Evolutionary conservation across 2,797 vertebrate genomes (phyloP).

Genomic region (Alcedo quadribrachys): DNA sequence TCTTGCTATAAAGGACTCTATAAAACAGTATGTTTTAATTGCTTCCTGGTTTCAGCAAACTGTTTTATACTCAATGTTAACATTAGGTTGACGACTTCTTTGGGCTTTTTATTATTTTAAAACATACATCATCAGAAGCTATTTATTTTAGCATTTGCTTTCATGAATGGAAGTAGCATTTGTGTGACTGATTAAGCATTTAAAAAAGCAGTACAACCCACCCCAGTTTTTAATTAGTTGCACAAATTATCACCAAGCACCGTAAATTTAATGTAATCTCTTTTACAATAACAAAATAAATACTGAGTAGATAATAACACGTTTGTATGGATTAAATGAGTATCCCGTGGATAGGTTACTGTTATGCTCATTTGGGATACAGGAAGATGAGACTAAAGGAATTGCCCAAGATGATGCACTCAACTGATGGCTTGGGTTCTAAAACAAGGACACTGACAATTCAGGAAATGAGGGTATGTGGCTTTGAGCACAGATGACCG

Average conservation of each 20-base stretch:
- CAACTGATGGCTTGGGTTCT: background rate
- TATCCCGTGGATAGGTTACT: slow-evolving; percentile 34
- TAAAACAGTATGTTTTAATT: slow-evolving; percentile 74
- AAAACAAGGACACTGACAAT: background rate
- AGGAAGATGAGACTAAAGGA: slow-evolving; percentile 1
- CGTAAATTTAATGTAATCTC: slow-evolving; percentile 32
- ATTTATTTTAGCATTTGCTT: slow-evolving; percentile 55
- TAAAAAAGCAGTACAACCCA: slow-evolving; percentile 45
- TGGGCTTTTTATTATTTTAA: slow-evolving; percentile 68
- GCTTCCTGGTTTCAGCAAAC: slow-evolving; percentile 66
- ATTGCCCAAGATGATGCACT: background rate
- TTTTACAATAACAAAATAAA: slow-evolving; percentile 44
- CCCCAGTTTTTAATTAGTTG: slow-evolving; percentile 66
- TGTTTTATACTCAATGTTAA: slow-evolving; percentile 67
- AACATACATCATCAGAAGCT: slow-evolving; percentile 64
- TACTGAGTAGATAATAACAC: slow-evolving; percentile 41
- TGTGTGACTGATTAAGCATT: slow-evolving; percentile 61
- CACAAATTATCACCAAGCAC: slow-evolving; percentile 59
- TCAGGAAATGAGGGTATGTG: background rate
- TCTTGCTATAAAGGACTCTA: slow-evolving; percentile 61
- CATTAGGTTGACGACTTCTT: slow-evolving; percentile 60
- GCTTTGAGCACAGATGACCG: background rate
- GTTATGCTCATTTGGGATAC: background rate
- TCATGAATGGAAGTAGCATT: slow-evolving; percentile 59
- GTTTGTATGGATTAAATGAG: slow-evolving; percentile 1